These are phyloP conservation scores for Genyomyrus donnyi DNA, from an alignment of 2,113 vertebrate genomes.

Conservation along the genomic window DNA sequence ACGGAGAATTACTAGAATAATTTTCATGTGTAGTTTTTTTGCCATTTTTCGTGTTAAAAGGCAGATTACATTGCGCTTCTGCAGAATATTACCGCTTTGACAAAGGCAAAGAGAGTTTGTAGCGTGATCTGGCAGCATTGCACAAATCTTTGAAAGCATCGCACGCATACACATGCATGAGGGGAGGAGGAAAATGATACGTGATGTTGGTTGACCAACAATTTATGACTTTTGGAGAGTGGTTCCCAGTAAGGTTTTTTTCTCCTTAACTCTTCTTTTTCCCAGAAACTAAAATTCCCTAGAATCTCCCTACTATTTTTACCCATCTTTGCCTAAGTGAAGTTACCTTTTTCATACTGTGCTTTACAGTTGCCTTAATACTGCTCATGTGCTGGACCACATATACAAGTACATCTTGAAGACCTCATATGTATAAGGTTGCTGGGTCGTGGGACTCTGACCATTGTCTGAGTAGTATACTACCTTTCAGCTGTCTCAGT, in stretches of 20 bases:
- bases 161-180: not conserved
- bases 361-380: slow-evolving; percentile 51
- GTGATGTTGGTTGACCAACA: slow-evolving; percentile 65
- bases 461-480: not conserved
- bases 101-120: slow-evolving; percentile 63
- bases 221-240: slow-evolving; percentile 71
- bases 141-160: slow-evolving; percentile 37
- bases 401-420: not conserved
- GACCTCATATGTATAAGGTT: slow-evolving; percentile 16
- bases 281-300: slow-evolving; percentile 46
- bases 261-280: slow-evolving; percentile 11
- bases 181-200: slow-evolving; percentile 35
- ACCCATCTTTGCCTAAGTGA: slow-evolving; percentile 17
- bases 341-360: slow-evolving; percentile 43
- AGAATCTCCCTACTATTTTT: slow-evolving; percentile 38
- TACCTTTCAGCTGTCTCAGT: not conserved
- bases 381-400: slow-evolving; percentile 53
- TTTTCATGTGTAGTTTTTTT: slow-evolving; percentile 2
- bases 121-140: slow-evolving; percentile 48
- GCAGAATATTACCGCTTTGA: slow-evolving; percentile 78
- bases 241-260: slow-evolving; percentile 58
- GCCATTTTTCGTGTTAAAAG: slow-evolving; percentile 49
- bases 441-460: slow-evolving; percentile 16
- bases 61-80: slow-evolving; percentile 73
- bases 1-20: not conserved